Percentiles rank a stretch among this genome's conserved stretches.
These are phyloP conservation scores for Syndactyla subalaris DNA, from an alignment of 2,797 vertebrate species.

Conservation along the genomic window DNA sequence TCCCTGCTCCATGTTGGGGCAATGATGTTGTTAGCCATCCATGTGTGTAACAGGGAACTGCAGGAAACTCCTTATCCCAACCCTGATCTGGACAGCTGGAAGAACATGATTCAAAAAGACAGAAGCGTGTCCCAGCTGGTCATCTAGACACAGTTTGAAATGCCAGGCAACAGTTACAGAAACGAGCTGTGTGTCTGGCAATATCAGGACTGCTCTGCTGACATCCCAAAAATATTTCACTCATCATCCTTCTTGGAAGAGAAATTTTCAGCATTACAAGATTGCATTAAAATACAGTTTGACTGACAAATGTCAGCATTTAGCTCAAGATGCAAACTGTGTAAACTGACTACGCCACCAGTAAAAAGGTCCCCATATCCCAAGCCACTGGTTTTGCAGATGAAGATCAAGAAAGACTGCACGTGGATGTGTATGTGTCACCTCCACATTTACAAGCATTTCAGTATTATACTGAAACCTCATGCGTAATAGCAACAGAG, in stretches of 20 bases:
- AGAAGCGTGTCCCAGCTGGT: not conserved
- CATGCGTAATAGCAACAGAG: not conserved
- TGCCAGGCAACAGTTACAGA: not conserved
- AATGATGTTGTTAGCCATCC: not conserved
- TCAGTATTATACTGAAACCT: not conserved
- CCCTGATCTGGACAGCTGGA: not conserved
- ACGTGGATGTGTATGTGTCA: not conserved
- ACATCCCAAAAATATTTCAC: not conserved
- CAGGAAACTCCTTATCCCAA: not conserved
- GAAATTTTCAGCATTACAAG: not conserved
- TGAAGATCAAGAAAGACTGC: not conserved
- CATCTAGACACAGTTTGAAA: conserved; percentile 4
- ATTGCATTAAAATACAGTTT: not conserved
- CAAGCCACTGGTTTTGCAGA: not conserved
- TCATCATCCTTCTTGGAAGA: not conserved
- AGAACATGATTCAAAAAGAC: not conserved
- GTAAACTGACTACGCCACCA: not conserved
- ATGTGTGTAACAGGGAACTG: not conserved
- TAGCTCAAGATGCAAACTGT: not conserved
- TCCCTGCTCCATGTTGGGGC: not conserved
- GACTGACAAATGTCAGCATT: not conserved
- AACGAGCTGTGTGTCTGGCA: not conserved
- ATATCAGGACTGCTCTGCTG: not conserved
- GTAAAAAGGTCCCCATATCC: not conserved
- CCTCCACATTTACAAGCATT: not conserved